These are phyloP conservation scores for Caenorhabditis sinica DNA, from an alignment of 2,888 invertebrate genomes.

Conservation along the genomic window DNA sequence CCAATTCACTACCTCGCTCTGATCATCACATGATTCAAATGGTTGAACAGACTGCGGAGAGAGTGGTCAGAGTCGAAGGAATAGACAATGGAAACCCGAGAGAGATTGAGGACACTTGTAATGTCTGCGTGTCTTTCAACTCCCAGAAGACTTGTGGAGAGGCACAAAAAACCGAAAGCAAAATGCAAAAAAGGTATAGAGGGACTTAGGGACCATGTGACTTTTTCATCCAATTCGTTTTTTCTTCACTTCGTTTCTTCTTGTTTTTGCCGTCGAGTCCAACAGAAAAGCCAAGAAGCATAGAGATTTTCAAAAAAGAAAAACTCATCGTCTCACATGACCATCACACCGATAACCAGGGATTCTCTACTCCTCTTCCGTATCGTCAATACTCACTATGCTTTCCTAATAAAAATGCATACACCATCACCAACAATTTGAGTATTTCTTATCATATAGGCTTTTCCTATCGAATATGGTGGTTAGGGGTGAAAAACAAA, in stretches of 20 bases:
- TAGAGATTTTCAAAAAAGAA: conserved; percentile 15
- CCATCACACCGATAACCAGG: conserved; percentile 20
- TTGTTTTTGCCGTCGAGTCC: conserved; percentile 5
- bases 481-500: conserved; percentile 2
- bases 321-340: conserved; percentile 40
- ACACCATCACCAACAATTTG: conserved; percentile 11
- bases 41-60: conserved; percentile 30
- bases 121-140: conserved; percentile 27
- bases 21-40: conserved; percentile 39
- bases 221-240: conserved; percentile 19
- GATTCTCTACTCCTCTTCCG: conserved; percentile 20
- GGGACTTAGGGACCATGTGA: conserved; percentile 51
- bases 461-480: conserved; percentile 11
- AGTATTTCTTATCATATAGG: conserved; percentile 6
- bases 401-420: conserved; percentile 31
- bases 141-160: background rate
- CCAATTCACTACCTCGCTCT: background rate
- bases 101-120: conserved; percentile 28
- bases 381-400: conserved; percentile 14
- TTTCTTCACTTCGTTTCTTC: background rate
- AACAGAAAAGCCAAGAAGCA: conserved; percentile 28
- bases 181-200: conserved; percentile 41
- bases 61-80: conserved; percentile 38
- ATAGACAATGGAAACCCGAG: conserved; percentile 9
- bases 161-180: conserved; percentile 17